Base-by-base conservation (phyloP, 2,113 vertebrate genomes). In the Petrocephalus zakoni region DNA sequence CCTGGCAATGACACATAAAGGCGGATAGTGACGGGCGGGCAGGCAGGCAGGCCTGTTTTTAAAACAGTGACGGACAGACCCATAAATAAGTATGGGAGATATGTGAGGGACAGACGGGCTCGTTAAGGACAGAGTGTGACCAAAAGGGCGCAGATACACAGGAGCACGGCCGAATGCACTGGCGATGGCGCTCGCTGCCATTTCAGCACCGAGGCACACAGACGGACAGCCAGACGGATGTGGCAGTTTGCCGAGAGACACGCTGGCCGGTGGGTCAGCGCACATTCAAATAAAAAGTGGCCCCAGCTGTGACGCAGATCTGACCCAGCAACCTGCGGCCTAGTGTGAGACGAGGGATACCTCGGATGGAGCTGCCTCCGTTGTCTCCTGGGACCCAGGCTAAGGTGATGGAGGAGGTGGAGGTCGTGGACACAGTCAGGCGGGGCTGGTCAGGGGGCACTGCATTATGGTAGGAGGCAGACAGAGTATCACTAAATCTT, bases 301-400 rank as follows among this genome's bases (percentile, higher is more conserved):
- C 46, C 37, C 49, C 19, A 75, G 1, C 56, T 17, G n/a, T 2
- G 89, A 21, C 17, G 13, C 11, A 42, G 34, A n/a, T 68, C 61
- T 78, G 34, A 42, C 6, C 37, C 6, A 34, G 1, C 72, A 25
- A 78, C 34, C 15, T n/a, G 0, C 15, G 6, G 34, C 34, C 19
- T 46, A 7, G n/a, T 11, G 10, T 19, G 51, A 53, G 25, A n/a
- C 2, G n/a, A 19, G 87, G 37, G 5, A 0, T 89, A 95, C 95
- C 95, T 94, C 95, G 94, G 90, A 96, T 95, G 10, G 95, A 95
- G 91, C 95, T 95, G 90, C 98, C 98, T 17, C 98, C 98, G 0
- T 99, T 99, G 95, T 99, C 98, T 56, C 98, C 98, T 2, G 98
- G 98, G 89, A 99, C 98, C 98, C 98, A 99, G 88, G 98, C 96